Conservation (phyloP, 2,888 invertebrate species). For the Hydriomena furcata region DNA sequence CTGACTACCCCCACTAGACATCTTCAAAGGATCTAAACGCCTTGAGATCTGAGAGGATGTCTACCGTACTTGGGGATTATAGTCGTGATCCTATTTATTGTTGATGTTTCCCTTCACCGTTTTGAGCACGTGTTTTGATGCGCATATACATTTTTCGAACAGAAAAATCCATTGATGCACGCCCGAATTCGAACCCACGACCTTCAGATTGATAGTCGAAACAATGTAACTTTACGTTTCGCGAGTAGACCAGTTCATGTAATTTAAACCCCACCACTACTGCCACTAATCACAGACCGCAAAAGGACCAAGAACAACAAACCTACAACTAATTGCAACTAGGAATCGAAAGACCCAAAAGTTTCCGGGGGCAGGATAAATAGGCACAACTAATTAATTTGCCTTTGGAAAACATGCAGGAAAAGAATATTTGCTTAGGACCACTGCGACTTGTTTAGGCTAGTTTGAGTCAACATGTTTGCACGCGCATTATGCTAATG, state of each 20-base stretch:
- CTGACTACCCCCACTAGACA: too few species aligned
- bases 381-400: slow-evolving; percentile 37
- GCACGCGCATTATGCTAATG: slow-evolving; percentile 37
- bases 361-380: slow-evolving; percentile 22
- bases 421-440: slow-evolving; percentile 40
- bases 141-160: too few species aligned
- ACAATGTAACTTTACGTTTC: too few species aligned
- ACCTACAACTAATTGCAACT: slow-evolving; percentile 27
- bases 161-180: too few species aligned
- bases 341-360: slow-evolving; percentile 26
- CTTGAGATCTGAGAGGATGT: too few species aligned
- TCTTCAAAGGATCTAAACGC: too few species aligned
- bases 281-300: slow-evolving; percentile 16
- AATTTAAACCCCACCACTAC: background rate
- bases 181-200: too few species aligned
- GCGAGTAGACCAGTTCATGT: slow-evolving; percentile 2
- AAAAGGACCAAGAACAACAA: slow-evolving; percentile 24
- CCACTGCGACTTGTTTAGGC: slow-evolving; percentile 33
- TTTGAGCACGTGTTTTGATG: too few species aligned
- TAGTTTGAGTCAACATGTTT: slow-evolving; percentile 36
- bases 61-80: too few species aligned
- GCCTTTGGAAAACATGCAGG: slow-evolving; percentile 36
- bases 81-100: too few species aligned
- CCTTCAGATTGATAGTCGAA: too few species aligned
- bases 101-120: too few species aligned